These are phyloP conservation scores for Antedon mediterranea DNA, from an alignment of 53 echinoderm and acorn worm species.

Conservation along the genomic window DNA sequence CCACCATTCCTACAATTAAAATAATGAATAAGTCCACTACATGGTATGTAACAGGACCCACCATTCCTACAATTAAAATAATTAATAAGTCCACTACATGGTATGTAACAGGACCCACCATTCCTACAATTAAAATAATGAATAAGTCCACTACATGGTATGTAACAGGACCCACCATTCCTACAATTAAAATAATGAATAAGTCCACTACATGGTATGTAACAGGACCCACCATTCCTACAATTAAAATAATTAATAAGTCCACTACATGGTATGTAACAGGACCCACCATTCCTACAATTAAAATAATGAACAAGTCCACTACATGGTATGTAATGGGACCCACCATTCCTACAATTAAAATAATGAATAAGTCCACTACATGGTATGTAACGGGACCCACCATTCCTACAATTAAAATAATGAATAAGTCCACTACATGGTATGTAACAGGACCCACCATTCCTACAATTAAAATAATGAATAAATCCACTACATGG, in stretches of 20 bases:
- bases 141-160: slow-evolving; percentile 38
- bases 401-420: slow-evolving; percentile 17
- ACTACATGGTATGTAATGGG: slow-evolving; percentile 42
- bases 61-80: slow-evolving; percentile 16
- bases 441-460: slow-evolving; percentile 32
- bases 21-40: slow-evolving; percentile 31
- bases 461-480: slow-evolving; percentile 14
- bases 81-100: slow-evolving; percentile 43
- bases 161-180: slow-evolving; percentile 37
- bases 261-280: slow-evolving; percentile 45
- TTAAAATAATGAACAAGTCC: slow-evolving; percentile 18
- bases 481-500: slow-evolving; percentile 42
- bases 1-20: slow-evolving; percentile 20
- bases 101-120: slow-evolving; percentile 32
- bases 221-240: slow-evolving; percentile 42
- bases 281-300: slow-evolving; percentile 29
- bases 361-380: slow-evolving; percentile 19
- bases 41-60: slow-evolving; percentile 37
- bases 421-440: slow-evolving; percentile 40
- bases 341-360: slow-evolving; percentile 21
- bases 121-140: slow-evolving; percentile 13
- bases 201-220: slow-evolving; percentile 41
- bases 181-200: slow-evolving; percentile 11
- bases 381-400: slow-evolving; percentile 44
- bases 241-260: background rate